Evolutionary conservation across 2,888 invertebrate species (phyloP), one percentile per base, ranked within the genome.

Genomic region (Penaeus monodon): DNA sequence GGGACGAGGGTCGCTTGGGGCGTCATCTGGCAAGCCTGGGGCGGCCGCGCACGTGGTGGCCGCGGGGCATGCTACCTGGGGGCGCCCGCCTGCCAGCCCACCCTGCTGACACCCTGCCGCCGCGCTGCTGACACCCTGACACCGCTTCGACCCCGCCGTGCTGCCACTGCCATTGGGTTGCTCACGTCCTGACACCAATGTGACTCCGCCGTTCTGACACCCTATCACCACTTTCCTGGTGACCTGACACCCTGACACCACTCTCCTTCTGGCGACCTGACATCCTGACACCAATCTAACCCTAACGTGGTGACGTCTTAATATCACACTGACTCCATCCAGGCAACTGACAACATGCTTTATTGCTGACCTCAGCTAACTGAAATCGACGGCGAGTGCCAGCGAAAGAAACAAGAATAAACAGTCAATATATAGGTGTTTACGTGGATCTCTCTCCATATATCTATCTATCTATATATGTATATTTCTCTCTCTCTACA

Each of bases 31-130:
- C 57, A 57, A 57, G 57, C 57, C 57, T 57, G 74, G 24, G 77
- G 57, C n/a, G 33, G 49, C 17, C 44, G 57, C n/a, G 57, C 49
- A n/a, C n/a, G 24, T n/a, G n/a, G 77, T 22, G 44, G n/a, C n/a
- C 57, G 77, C n/a, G 10, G 49, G 24, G 44, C 68, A 29, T 24
- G 81, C 81, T 68, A 68, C 81, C 81, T 68, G 44, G 80, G 80
- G 81, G n/a, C 68, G 14, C 66, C 64, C 38, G 65, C 68, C 64
- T 22, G 49, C 81, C 57, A 57, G 57, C 57, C 44, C 57, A 57
- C 57, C 57, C 57, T 57, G 57, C 57, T 57, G 57, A 57, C 57
- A 57, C 57, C 57, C 57, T 57, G 57, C 57, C 57, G 57, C 57
- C 57, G 57, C 57, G 57, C 57, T 57, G 57, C 57, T 57, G 57